Conservation (phyloP, 2,113 vertebrate species). For the Gnathonemus echidnorhynchus region DNA sequence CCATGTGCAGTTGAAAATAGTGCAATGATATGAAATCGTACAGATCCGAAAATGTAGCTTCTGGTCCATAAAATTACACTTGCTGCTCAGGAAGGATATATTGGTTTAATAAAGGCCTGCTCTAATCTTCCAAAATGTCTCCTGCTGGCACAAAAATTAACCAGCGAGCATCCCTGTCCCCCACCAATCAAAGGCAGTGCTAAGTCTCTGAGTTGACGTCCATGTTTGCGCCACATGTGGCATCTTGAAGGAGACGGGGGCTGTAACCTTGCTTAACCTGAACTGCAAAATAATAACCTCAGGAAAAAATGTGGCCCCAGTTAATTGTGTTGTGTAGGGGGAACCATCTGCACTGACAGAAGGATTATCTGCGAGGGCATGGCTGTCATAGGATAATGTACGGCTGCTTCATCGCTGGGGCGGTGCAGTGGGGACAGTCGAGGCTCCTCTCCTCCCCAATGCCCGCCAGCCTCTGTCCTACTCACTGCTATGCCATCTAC, state of each 20-base stretch:
- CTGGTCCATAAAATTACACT: neutral
- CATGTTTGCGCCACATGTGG: neutral
- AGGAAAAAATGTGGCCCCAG: neutral
- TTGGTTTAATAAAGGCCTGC: slow-evolving; percentile 1
- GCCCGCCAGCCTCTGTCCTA: neutral
- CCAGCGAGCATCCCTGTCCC: neutral
- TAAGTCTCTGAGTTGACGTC: neutral
- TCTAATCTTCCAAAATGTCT: neutral
- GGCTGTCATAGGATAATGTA: neutral
- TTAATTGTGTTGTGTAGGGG: neutral
- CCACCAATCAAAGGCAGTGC: neutral
- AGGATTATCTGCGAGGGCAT: neutral
- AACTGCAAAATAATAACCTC: slow-evolving; percentile 11
- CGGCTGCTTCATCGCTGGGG: neutral
- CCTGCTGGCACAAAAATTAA: neutral
- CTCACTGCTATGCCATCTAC: neutral
- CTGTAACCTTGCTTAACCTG: neutral
- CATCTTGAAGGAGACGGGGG: neutral
- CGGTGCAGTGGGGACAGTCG: neutral
- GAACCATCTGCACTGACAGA: neutral
- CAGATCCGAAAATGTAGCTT: neutral
- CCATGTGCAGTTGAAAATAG: neutral
- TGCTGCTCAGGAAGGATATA: neutral
- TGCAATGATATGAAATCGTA: neutral
- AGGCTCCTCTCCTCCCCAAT: neutral